Percentiles rank a stretch among this genome's conserved stretches.
phyloP scores from a whole-genome alignment of 2,797 vertebrate species.

The Eurystomus glaucurus region DNA sequence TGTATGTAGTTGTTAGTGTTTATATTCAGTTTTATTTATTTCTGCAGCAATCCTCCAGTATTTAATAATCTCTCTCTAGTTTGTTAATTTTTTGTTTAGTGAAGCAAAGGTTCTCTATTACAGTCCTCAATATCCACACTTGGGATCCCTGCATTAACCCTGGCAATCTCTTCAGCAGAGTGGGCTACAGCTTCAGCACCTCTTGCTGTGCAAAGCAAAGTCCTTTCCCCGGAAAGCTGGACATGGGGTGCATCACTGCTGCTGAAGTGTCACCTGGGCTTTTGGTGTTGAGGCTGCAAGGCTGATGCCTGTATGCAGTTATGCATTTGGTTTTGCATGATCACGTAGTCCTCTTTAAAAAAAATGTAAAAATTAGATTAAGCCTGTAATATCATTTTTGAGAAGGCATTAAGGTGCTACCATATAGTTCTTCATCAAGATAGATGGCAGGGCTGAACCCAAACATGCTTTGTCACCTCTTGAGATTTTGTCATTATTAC shows the following conservation, averaged over 20 bases:
- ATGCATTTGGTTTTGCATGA: background rate
- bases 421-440: background rate
- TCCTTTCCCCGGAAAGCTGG: background rate
- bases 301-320: background rate
- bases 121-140: background rate
- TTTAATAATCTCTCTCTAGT: background rate
- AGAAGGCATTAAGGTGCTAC: background rate
- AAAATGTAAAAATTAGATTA: background rate
- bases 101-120: constrained; percentile 30
- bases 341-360: fast-evolving
- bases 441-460: background rate
- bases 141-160: constrained; percentile 1
- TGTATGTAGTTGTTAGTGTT: background rate
- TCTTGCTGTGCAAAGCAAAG: background rate
- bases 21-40: background rate
- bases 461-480: background rate
- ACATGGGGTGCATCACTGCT: background rate
- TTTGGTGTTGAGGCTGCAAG: background rate
- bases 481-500: background rate
- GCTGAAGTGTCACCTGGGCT: background rate
- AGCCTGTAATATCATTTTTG: background rate
- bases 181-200: background rate
- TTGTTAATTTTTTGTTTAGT: background rate
- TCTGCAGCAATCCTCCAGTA: background rate
- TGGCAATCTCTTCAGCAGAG: background rate